phyloP scores from a whole-genome alignment of 2,113 vertebrate genomes.

The Psittacus erithacus region DNA sequence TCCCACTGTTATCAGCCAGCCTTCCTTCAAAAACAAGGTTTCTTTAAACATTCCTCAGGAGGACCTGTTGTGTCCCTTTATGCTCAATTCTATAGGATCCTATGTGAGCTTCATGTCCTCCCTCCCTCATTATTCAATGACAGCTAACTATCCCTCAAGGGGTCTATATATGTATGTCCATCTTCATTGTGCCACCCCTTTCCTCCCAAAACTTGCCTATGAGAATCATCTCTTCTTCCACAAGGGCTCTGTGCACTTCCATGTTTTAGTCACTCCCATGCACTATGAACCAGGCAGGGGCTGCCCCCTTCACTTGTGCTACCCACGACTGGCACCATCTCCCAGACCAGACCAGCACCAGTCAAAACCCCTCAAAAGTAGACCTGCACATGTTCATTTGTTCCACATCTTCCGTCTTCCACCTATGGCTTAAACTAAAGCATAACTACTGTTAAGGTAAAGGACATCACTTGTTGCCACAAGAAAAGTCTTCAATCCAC shows the following conservation, averaged over 20 bases:
- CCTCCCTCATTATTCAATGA: not conserved
- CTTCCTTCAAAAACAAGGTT: not conserved
- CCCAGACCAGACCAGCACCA: not conserved
- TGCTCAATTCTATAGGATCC: not conserved
- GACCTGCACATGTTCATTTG: not conserved
- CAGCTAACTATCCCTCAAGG: not conserved
- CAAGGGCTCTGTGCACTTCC: not conserved
- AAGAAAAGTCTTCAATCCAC: not conserved
- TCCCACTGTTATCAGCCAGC: not conserved
- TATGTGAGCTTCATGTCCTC: not conserved
- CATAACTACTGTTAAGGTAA: not conserved
- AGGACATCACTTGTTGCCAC: not conserved
- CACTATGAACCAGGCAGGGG: not conserved
- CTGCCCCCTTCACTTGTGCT: too few species aligned
- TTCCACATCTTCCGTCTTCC: not conserved
- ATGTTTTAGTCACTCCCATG: fast-evolving
- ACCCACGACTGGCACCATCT: fast-evolving
- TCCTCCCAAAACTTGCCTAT: not conserved
- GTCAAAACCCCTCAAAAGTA: not conserved
- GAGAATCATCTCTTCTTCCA: not conserved
- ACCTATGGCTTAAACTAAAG: not conserved
- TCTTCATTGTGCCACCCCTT: not conserved
- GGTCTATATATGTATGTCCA: not conserved
- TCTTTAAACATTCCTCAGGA: not conserved
- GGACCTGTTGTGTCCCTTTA: not conserved